Evolutionary conservation across 92 coral and sea anemone species (phyloP), one percentile per base, ranked within the genome.

Genomic region (Plumapathes pennacea): DNA sequence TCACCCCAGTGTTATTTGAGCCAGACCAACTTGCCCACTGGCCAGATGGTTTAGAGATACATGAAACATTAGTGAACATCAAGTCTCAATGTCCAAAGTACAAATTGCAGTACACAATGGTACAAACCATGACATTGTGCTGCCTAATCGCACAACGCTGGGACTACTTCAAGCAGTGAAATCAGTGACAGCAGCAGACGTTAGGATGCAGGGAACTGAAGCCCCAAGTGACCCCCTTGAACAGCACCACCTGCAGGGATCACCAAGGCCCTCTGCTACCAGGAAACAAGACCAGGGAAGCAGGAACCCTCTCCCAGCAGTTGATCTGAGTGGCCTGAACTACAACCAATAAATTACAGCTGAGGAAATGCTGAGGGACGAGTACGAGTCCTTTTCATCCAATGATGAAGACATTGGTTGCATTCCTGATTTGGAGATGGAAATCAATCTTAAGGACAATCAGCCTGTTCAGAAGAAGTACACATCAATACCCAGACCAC

Each of bases 81-180:
- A 49, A 48, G 78, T 60, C 26, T 47, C 58, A 29, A 25, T 14
- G 13, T 60, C 69, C 7, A 50, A 29, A 27, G 69, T 59, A 22
- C 30, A 71, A 57, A 27, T 71, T 26, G 65, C 54, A 4, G 48
- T 71, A 23, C 24, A 26, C 48, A 71, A 60, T 19, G 40, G 57
- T 10, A 46, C 70, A 4, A 54, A 32, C 13, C 78, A 71, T 46
- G 48, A 60, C 54, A 71, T 71, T 14, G 23, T n/a, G 14, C 78
- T 71, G 36, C 44, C 6, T 21, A 36, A 27, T 46, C 70, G 69
- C 31, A 60, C 69, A 3, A 9, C 54, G 4, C 52, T 71, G 10
- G 78, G 78, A 4, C 30, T 13, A 17, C 77, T 46, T 21, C 69
- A 71, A 17, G 57, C 69, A 10, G 69, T 62, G 14, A 62, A 47